phyloP scores from a whole-genome alignment of 2,113 vertebrate genomes.

The Cacatua alba region DNA sequence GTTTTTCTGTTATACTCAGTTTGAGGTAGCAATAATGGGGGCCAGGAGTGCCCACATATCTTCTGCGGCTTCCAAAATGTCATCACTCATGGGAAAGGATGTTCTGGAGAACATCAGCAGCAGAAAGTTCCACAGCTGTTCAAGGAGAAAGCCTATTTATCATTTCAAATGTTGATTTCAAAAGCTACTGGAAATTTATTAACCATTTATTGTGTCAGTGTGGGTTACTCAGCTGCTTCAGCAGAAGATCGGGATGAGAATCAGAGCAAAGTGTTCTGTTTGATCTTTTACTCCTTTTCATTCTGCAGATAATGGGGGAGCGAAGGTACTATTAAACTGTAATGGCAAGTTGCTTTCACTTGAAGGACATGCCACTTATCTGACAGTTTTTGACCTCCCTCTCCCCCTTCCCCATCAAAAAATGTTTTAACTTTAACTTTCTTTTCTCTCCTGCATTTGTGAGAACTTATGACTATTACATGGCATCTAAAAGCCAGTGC shows the following conservation, averaged over 20 bases:
- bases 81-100: constrained; percentile 11
- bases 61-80: constrained; percentile 9
- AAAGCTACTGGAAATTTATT: constrained; percentile 22
- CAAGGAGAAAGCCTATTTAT: constrained; percentile 3
- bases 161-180: constrained; percentile 5
- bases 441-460: background rate
- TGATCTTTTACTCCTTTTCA: background rate
- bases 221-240: background rate
- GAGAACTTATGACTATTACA: background rate
- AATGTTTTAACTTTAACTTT: background rate
- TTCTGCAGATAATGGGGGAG: background rate
- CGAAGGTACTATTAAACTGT: background rate
- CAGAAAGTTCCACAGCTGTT: constrained; percentile 11
- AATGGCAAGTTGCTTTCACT: background rate
- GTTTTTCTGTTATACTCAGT: background rate
- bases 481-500: background rate
- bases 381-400: background rate
- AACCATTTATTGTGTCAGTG: background rate
- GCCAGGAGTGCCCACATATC: constrained; percentile 21
- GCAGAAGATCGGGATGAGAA: fast-evolving
- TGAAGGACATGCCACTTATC: background rate
- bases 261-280: background rate
- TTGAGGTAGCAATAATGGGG: background rate
- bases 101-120: constrained; percentile 18
- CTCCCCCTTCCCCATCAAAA: background rate